Percentiles rank a stretch among this genome's conserved stretches.
Conservation (phyloP, 2,113 vertebrate genomes). For the Oreamnos americanus region DNA sequence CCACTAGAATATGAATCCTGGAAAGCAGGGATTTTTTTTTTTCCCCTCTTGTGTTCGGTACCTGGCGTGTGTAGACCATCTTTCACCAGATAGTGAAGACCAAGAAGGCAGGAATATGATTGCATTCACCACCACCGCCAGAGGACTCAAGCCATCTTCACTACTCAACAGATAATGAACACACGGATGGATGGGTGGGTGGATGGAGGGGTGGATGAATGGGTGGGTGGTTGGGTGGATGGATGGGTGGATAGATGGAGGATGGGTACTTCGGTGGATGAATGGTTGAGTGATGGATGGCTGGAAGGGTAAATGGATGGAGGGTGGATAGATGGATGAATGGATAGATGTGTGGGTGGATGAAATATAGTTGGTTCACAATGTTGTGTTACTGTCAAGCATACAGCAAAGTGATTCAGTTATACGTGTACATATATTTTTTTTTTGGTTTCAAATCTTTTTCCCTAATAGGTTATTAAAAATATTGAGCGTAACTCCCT, state of each 20-base stretch:
- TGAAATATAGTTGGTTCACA: background rate
- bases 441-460: background rate
- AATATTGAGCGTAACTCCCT: background rate
- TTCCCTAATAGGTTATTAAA: background rate
- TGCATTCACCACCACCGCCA: rapidly evolving
- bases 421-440: background rate
- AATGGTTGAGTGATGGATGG: background rate
- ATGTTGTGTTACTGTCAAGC: background rate
- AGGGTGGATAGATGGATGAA: background rate
- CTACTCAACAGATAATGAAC: background rate
- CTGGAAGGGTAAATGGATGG: background rate
- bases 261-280: background rate
- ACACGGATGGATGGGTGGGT: too few species aligned
- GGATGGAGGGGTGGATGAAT: rapidly evolving
- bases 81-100: background rate
- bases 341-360: background rate
- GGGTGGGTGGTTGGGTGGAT: background rate
- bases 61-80: background rate
- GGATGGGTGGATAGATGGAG: background rate
- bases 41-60: background rate
- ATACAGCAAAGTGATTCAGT: background rate
- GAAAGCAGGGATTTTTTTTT: background rate
- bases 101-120: background rate
- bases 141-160: background rate
- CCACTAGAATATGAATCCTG: background rate